Conservation (phyloP, 2,113 vertebrate genomes). For the Rhinogobius similis region DNA sequence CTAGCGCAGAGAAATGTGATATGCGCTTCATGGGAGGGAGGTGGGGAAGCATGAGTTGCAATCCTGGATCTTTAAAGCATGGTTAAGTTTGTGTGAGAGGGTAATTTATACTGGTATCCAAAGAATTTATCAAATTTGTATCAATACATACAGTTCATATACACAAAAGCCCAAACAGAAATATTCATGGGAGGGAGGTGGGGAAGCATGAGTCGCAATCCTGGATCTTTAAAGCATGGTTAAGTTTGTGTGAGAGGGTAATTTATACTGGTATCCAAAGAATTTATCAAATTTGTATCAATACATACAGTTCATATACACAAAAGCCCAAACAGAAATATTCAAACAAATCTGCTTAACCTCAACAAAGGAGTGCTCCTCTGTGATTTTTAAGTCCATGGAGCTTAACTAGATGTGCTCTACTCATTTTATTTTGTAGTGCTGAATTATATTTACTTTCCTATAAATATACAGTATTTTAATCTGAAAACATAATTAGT, state of each 20-base stretch:
- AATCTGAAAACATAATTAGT: too few species aligned
- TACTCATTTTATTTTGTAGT: too few species aligned
- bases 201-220: not conserved
- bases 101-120: not conserved
- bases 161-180: too few species aligned
- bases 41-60: not conserved
- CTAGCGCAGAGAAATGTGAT: conserved; percentile 3
- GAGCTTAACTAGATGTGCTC: too few species aligned
- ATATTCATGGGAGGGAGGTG: not conserved
- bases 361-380: too few species aligned
- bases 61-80: not conserved
- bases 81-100: not conserved
- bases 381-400: too few species aligned
- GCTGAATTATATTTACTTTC: too few species aligned
- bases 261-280: not conserved
- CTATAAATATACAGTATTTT: too few species aligned
- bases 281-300: too few species aligned
- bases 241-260: not conserved
- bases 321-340: not conserved
- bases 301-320: too few species aligned
- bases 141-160: too few species aligned
- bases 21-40: not conserved
- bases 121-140: too few species aligned
- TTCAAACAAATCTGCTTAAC: not conserved
- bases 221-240: not conserved